Evolutionary conservation across 2,797 vertebrate genomes (phyloP).

Genomic region (Synaphobranchus kaupii): DNA sequence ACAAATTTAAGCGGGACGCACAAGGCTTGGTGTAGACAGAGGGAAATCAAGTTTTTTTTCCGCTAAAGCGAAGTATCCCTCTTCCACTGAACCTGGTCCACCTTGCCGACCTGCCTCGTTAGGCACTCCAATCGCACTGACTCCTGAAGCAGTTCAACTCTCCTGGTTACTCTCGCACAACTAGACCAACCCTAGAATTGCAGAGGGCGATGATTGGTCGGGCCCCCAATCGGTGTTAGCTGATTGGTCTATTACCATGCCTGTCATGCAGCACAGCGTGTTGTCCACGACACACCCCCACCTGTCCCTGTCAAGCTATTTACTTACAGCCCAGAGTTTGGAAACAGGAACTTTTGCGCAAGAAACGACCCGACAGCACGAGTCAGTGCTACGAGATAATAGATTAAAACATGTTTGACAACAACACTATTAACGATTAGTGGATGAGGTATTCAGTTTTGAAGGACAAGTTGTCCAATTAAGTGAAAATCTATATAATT

Average conservation of each 20-base stretch:
- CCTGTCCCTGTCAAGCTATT: conserved; percentile 49
- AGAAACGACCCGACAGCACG: neutral
- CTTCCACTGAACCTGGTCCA: neutral
- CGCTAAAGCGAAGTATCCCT: neutral
- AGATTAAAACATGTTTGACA: neutral
- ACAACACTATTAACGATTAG: neutral
- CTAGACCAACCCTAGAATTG: conserved; percentile 18
- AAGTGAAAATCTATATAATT: neutral
- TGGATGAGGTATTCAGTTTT: neutral
- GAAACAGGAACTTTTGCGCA: neutral
- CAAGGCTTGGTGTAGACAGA: neutral
- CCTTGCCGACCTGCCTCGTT: neutral
- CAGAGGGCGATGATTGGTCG: conserved; percentile 45
- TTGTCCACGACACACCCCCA: conserved; percentile 42
- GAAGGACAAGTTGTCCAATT: neutral
- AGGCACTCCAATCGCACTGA: conserved; percentile 38
- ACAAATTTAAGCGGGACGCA: neutral
- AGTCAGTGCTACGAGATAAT: neutral
- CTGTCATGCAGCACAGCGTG: conserved; percentile 32
- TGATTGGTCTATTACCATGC: conserved; percentile 51
- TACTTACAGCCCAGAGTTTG: neutral
- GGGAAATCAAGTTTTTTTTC: neutral
- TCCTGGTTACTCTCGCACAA: conserved; percentile 39
- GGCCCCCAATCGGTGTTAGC: neutral
- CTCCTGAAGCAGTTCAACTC: conserved; percentile 24